phyloP scores from a whole-genome alignment of 2,797 vertebrate genomes.

The Fundulus diaphanus region DNA sequence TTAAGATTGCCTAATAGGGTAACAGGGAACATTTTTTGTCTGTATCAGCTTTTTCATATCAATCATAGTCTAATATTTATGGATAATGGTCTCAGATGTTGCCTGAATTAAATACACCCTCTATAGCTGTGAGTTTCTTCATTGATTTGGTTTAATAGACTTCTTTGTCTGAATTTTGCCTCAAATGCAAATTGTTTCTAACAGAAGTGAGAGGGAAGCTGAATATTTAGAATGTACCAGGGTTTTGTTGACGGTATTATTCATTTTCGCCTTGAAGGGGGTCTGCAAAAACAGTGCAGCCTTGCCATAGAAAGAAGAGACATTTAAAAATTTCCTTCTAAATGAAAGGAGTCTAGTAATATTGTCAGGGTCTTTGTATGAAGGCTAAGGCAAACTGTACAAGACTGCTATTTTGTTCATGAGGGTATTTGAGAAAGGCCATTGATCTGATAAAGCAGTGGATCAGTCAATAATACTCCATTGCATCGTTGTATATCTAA shows the following conservation, averaged over 20 bases:
- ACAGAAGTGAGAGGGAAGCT: background rate
- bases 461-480: background rate
- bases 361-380: background rate
- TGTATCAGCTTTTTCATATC: slow-evolving; percentile 1
- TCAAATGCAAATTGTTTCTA: background rate
- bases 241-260: background rate
- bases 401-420: too few species aligned
- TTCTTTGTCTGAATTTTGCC: background rate
- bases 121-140: background rate
- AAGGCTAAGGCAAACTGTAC: background rate
- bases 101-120: background rate
- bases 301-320: background rate
- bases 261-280: background rate
- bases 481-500: background rate
- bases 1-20: slow-evolving; percentile 8
- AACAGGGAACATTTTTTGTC: background rate
- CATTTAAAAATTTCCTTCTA: background rate
- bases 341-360: background rate
- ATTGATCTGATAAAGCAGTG: background rate
- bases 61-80: slow-evolving; percentile 4
- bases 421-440: too few species aligned
- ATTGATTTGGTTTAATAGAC: background rate
- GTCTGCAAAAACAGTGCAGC: background rate
- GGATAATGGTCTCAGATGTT: background rate
- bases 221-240: background rate